These are phyloP conservation scores for Cinclus mexicanus DNA, from an alignment of 2,113 vertebrate genomes.

Conservation along the genomic window DNA sequence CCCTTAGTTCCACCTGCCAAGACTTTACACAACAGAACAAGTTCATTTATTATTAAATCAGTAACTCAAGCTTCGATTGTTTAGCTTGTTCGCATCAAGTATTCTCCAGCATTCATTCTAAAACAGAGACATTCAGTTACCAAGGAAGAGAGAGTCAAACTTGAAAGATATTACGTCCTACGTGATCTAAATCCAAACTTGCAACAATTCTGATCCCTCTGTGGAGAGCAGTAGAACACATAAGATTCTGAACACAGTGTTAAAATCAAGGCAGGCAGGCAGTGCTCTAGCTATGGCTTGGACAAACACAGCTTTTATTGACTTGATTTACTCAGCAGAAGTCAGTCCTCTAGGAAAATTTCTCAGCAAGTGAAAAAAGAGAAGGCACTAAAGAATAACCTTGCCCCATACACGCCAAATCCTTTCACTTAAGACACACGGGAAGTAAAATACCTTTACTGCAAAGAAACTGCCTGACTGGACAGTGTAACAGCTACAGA, in stretches of 20 bases:
- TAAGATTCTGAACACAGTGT: background rate
- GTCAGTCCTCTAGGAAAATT: background rate
- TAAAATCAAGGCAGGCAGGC: background rate
- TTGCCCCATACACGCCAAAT: background rate
- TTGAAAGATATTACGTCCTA: background rate
- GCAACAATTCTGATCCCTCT: background rate
- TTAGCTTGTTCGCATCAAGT: background rate
- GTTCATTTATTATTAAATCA: background rate
- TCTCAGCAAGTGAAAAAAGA: background rate
- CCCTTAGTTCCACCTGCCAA: background rate
- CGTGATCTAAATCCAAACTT: background rate
- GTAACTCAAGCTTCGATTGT: background rate
- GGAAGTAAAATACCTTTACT: background rate
- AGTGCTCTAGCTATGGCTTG: background rate
- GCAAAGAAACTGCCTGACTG: background rate
- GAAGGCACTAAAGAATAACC: background rate
- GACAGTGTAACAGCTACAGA: background rate
- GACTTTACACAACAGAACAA: background rate
- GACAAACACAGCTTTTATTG: background rate
- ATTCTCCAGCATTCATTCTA: background rate
- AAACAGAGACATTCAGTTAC: background rate
- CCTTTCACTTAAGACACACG: background rate
- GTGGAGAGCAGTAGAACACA: background rate
- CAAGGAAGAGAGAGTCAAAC: background rate
- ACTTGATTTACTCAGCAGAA: background rate